These are phyloP conservation scores for Heliornis fulica DNA, from an alignment of 2,113 vertebrate genomes.

Conservation along the genomic window DNA sequence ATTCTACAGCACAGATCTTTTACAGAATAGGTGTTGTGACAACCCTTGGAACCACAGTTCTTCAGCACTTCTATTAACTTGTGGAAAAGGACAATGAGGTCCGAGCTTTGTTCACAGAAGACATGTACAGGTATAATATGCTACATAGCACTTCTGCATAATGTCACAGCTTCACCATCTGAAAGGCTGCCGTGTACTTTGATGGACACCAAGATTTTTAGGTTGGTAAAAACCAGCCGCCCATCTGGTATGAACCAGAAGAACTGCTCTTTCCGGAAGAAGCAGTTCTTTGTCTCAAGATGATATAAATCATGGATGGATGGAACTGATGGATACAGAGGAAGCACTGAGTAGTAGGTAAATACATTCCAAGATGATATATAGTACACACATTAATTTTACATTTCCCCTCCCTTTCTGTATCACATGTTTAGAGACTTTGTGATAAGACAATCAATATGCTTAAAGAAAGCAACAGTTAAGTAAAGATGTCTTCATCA, in stretches of 20 bases:
- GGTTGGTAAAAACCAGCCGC: not conserved
- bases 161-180: not conserved
- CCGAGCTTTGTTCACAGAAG: not conserved
- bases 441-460: not conserved
- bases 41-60: accelerated
- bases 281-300: not conserved
- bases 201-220: not conserved
- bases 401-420: not conserved
- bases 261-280: not conserved
- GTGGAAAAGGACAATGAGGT: not conserved
- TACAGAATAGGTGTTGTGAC: not conserved
- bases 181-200: not conserved
- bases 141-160: not conserved
- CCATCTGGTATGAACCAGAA: not conserved
- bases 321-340: not conserved
- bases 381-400: not conserved
- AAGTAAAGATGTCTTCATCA: not conserved
- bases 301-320: not conserved
- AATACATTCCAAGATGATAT: not conserved
- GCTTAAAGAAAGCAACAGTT: not conserved
- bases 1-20: not conserved
- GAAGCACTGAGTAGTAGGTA: not conserved
- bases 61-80: not conserved
- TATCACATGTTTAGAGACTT: not conserved
- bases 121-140: accelerated